A percentile compares a stretch with the other conserved stretches of the same genome.
phyloP scores from a whole-genome alignment of 1,140 invertebrate species.

The Cryptotermes secundus region DNA sequence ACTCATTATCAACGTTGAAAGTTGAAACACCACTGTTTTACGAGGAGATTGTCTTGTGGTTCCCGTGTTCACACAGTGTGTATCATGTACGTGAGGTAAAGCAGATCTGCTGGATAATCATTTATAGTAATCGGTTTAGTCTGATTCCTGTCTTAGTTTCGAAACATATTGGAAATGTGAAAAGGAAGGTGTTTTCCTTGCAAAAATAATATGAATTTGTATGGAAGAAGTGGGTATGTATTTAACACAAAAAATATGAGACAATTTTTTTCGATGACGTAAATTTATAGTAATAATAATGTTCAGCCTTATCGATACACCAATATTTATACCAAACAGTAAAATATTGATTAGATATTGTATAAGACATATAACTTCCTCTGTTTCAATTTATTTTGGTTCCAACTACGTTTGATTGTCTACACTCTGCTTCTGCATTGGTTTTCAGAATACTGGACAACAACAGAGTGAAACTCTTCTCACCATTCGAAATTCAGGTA shows the following conservation, averaged over 20 bases:
- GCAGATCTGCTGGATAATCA: neutral
- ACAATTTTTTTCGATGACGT: neutral
- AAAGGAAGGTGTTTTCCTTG: neutral
- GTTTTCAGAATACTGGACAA: neutral
- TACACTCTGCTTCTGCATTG: neutral
- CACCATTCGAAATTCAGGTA: neutral
- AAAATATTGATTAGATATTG: conserved; percentile 4
- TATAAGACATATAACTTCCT: neutral
- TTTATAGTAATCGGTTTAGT: neutral
- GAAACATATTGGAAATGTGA: neutral
- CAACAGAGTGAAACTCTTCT: neutral
- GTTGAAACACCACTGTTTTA: conserved; percentile 9
- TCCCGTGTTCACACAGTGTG: neutral
- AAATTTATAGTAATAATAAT: conserved; percentile 17
- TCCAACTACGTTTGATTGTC: neutral
- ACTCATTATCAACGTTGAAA: neutral
- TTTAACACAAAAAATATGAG: neutral
- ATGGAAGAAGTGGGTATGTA: neutral
- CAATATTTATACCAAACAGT: neutral
- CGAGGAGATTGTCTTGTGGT: neutral
- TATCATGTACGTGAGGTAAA: neutral
- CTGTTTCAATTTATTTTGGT: neutral
- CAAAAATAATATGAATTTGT: neutral
- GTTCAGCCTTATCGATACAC: conserved; percentile 9
- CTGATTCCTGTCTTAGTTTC: neutral